Percentiles rank a stretch among this genome's conserved stretches.
These are phyloP conservation scores for Leptinotarsa haldemani DNA, from an alignment of 2,888 invertebrate species.

Conservation along the genomic window DNA sequence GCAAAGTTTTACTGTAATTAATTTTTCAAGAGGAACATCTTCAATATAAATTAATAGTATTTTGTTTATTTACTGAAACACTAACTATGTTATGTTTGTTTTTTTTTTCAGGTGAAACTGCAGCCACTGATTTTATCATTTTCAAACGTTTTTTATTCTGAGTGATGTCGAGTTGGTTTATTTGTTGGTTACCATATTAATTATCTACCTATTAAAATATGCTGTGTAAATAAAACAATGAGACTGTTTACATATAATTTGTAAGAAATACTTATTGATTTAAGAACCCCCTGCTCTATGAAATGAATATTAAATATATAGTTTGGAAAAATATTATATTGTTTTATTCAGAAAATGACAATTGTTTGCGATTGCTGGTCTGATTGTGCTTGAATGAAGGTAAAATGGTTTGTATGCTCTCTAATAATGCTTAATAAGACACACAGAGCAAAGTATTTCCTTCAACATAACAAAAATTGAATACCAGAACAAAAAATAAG, in stretches of 20 bases:
- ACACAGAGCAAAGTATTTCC: too few relatives aligned
- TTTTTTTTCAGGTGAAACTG: constrained; percentile 7
- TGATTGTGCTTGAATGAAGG: too few relatives aligned
- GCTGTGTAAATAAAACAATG: constrained; percentile 27
- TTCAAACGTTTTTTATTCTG: constrained; percentile 1
- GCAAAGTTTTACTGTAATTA: too few relatives aligned
- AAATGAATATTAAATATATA: constrained; percentile 17
- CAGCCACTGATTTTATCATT: constrained; percentile 11
- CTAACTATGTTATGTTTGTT: neutral
- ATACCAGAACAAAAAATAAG: too few relatives aligned
- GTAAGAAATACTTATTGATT: constrained; percentile 11
- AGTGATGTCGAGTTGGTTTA: constrained; percentile 10
- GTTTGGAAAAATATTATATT: constrained; percentile 3
- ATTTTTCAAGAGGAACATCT: too few relatives aligned
- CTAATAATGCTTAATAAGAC: too few relatives aligned
- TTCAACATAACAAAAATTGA: too few relatives aligned
- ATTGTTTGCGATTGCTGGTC: neutral
- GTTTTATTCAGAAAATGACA: neutral
- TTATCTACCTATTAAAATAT: constrained; percentile 18
- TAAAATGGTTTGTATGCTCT: too few relatives aligned
- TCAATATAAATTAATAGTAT: too few relatives aligned
- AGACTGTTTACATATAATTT: constrained; percentile 20
- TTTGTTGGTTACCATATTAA: constrained; percentile 24
- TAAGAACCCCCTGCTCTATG: constrained; percentile 5
- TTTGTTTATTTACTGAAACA: too few relatives aligned